A percentile compares a stretch with the other conserved stretches of the same genome.
phyloP scores from a whole-genome alignment of 2,888 invertebrate species.

The Diaperis boleti region DNA sequence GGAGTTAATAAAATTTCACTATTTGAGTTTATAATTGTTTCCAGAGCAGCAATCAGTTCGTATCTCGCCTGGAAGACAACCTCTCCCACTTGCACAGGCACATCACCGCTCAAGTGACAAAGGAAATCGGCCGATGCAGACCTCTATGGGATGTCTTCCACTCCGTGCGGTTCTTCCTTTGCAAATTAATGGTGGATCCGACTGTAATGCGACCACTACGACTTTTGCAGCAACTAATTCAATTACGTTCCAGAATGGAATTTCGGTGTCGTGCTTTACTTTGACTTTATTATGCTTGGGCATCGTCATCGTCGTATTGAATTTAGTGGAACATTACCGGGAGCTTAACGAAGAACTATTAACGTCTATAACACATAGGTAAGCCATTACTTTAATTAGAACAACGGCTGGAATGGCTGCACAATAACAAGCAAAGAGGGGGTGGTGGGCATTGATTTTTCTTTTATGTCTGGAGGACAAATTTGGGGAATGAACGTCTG shows the following conservation, averaged over 20 bases:
- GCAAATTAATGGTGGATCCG: slow-evolving; percentile 75
- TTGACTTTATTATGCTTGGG: slow-evolving; percentile 63
- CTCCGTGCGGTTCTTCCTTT: slow-evolving; percentile 73
- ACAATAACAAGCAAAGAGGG: background rate
- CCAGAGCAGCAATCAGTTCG: slow-evolving; percentile 44
- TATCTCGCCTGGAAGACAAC: slow-evolving; percentile 54
- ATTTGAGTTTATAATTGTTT: background rate
- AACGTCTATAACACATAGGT: slow-evolving; percentile 57
- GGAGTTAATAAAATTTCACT: background rate
- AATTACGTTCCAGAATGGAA: slow-evolving; percentile 57
- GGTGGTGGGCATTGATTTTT: background rate
- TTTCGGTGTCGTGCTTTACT: slow-evolving; percentile 59
- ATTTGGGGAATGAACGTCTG: too few species aligned
- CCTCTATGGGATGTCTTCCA: slow-evolving; percentile 80
- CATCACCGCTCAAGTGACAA: slow-evolving; percentile 73
- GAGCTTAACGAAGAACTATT: slow-evolving; percentile 53
- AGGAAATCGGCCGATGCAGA: slow-evolving; percentile 77
- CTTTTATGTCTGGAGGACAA: too few species aligned
- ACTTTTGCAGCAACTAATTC: slow-evolving; percentile 3
- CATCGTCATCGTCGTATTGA: slow-evolving; percentile 61
- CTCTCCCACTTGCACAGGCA: slow-evolving; percentile 73
- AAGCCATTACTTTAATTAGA: slow-evolving; percentile 36
- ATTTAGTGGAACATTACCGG: slow-evolving; percentile 60
- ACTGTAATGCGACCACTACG: slow-evolving; percentile 67
- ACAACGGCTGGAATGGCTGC: too few species aligned